These are phyloP conservation scores for Tragopan temminckii DNA, from an alignment of 2,797 vertebrate species.

Conservation along the genomic window DNA sequence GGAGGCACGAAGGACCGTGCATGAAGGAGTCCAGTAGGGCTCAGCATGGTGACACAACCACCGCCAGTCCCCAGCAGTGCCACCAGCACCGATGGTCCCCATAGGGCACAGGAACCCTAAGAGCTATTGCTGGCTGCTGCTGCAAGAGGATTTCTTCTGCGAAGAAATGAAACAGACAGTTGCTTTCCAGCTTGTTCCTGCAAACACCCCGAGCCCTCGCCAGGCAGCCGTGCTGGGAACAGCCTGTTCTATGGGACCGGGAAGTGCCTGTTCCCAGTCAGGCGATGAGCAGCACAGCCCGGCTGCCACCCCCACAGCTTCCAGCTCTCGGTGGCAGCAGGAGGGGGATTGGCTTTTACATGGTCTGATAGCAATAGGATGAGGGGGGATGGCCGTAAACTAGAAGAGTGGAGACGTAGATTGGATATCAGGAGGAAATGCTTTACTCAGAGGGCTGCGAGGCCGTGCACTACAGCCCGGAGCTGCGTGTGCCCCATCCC, in stretches of 20 bases:
- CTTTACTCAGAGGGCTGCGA: neutral
- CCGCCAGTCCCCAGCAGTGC: neutral
- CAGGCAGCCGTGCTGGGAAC: neutral
- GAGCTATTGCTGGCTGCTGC: fast-evolving
- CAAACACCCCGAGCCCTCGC: fast-evolving
- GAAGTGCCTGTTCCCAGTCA: neutral
- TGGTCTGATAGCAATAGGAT: neutral
- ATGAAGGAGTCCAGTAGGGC: fast-evolving
- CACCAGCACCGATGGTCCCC: no score
- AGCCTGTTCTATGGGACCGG: neutral
- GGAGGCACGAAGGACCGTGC: fast-evolving
- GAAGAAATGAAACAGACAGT: fast-evolving
- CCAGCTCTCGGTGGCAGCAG: neutral
- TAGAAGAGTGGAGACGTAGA: neutral
- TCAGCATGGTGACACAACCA: neutral
- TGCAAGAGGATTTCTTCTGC: fast-evolving
- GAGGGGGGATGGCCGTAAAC: neutral
- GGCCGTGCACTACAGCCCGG: no score
- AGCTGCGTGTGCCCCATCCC: neutral
- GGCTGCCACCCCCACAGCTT: neutral
- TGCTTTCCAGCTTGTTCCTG: neutral
- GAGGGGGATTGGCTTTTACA: neutral
- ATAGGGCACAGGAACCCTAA: fast-evolving
- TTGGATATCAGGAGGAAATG: neutral
- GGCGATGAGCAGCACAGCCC: neutral